Conservation (phyloP, 2,113 vertebrate species). For the Scomber japonicus region DNA sequence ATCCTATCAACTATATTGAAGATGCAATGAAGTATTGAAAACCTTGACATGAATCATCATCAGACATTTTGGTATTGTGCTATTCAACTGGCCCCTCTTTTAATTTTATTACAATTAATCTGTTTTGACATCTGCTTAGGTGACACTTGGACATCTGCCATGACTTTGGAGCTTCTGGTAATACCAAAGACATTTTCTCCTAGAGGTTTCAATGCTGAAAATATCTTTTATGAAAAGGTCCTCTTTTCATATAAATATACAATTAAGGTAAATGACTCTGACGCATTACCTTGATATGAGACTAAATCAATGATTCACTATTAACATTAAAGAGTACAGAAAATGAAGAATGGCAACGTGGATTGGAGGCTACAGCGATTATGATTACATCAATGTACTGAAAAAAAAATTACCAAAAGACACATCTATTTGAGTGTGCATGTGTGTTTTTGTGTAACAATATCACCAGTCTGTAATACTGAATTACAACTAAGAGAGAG, state of each 20-base stretch:
- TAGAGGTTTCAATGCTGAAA: neutral
- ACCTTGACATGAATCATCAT: neutral
- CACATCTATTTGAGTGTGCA: no score
- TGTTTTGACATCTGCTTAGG: constrained; percentile 33
- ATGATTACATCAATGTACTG: constrained; percentile 5
- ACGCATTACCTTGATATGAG: neutral
- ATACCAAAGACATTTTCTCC: neutral
- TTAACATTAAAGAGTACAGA: constrained; percentile 43
- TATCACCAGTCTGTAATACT: neutral
- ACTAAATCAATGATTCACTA: constrained; percentile 8
- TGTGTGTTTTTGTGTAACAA: constrained; percentile 10
- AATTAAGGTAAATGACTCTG: neutral
- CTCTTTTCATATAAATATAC: neutral
- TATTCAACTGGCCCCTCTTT: constrained; percentile 9
- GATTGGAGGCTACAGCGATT: constrained; percentile 3
- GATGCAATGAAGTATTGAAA: no score
- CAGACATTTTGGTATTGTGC: neutral
- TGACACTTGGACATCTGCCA: constrained; percentile 40
- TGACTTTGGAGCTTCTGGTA: constrained; percentile 3
- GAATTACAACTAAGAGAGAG: constrained; percentile 13
- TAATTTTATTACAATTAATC: constrained; percentile 19
- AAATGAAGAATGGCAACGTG: constrained; percentile 8
- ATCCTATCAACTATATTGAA: no score
- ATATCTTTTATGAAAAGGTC: neutral
- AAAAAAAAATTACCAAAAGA: no score